A percentile compares a stretch with the other conserved stretches of the same genome.
Conservation (phyloP, 2,888 invertebrate species). For the Galeopsomyia nigrocyanea region DNA sequence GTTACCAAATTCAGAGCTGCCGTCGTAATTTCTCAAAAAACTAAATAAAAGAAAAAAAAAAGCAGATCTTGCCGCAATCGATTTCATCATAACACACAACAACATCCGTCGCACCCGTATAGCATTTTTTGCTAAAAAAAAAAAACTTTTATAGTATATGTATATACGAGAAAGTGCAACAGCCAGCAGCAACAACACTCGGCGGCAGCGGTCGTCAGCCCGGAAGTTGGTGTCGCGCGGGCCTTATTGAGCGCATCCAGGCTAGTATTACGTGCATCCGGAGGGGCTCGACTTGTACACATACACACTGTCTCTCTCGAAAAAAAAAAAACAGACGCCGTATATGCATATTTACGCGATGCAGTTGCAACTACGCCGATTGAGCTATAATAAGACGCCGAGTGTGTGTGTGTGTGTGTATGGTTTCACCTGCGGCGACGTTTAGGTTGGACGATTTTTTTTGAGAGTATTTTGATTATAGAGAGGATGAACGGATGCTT, state of each 20-base stretch:
- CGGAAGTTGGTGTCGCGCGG: constrained; percentile 47
- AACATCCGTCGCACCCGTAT: neutral
- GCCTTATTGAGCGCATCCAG: constrained; percentile 52
- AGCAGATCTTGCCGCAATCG: too few species aligned
- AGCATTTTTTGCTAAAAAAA: neutral
- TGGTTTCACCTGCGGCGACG: too few species aligned
- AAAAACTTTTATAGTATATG: neutral
- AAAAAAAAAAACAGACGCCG: constrained; percentile 16
- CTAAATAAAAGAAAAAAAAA: too few species aligned
- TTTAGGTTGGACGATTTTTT: neutral
- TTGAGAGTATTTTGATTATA: neutral
- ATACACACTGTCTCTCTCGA: neutral
- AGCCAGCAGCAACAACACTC: too few species aligned
- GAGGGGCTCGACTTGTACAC: constrained; percentile 42
- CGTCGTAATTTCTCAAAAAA: too few species aligned
- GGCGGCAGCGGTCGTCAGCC: constrained; percentile 37
- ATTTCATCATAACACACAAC: neutral
- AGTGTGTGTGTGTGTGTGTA: neutral
- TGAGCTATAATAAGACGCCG: constrained; percentile 30
- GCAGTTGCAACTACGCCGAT: constrained; percentile 1
- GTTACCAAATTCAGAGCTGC: too few species aligned
- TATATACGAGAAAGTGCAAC: too few species aligned
- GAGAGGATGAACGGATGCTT: too few species aligned
- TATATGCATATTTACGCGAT: too few species aligned
- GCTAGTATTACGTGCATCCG: constrained; percentile 51